Evolutionary conservation across 2,797 vertebrate genomes (phyloP), one percentile per base, ranked within the genome.

Genomic region (Perodicticus potto): DNA sequence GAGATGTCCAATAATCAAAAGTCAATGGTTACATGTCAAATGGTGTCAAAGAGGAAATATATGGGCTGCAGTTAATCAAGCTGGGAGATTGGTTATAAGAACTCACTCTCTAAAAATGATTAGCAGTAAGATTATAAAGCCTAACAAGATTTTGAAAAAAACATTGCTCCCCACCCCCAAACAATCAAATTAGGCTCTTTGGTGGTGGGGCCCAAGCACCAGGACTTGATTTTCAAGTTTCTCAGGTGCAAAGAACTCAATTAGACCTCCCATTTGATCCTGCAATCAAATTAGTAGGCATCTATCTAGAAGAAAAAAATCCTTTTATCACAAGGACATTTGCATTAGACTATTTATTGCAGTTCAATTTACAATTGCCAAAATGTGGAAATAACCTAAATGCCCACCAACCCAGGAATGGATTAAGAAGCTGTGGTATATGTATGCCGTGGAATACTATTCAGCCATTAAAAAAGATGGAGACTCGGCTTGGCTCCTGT

Each of bases 1-100:
- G 40, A 91, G 27, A 90, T 72, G 34, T 63, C 55, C 65, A 80
- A 22, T 81, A 53, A 73, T 81, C 74, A 86, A 65, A 63, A 70
- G 43, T 43, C 43, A 10, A 19, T 77, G 45, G 22, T 13, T 67
- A 74, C 57, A 61, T 73, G 20, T 73, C 91, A 59, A 89, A 78
- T 78, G 40, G 59, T 65, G 10, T 89, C 59, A 76, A 43, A 57
- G 76, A 92, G 37, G 72, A 96, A 95, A 67, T 88, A 29, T 3
- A 74, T 49, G 10, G 9, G 29, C 57, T 86, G 19, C 25, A 70
- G 43, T 83, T 77, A 77, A 93, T 91, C 34, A 72, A 63, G 12
- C 45, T 67, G 70, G 53, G 77, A 80, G 55, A 59, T 27, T 69
- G 29, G 2, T 89, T 59, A 22, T 86, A 76, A 86, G 40, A 4